Conservation (phyloP, 2,113 vertebrate species). For the Falco punctatus region DNA sequence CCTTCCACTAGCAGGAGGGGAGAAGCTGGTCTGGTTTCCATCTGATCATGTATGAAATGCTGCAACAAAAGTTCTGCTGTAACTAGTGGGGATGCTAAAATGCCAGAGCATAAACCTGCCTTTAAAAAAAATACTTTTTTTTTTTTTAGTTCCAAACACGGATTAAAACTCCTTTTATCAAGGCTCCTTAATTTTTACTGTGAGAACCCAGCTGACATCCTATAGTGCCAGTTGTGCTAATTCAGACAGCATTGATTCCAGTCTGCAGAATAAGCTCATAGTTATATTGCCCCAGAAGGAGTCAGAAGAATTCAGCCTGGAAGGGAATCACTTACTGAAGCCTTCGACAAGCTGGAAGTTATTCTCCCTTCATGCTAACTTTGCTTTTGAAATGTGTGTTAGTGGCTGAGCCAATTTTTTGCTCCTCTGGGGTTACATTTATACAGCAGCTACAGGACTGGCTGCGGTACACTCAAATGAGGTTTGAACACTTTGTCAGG, state of each 20-base stretch:
- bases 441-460: not conserved
- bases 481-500: not conserved
- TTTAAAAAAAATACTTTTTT: not conserved
- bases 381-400: not conserved
- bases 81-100: not conserved
- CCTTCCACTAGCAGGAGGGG: not conserved
- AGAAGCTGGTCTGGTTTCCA: conserved; percentile 14
- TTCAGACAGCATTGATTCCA: not conserved
- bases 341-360: not conserved
- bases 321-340: not conserved
- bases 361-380: not conserved
- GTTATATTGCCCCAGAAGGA: not conserved
- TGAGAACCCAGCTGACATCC: not conserved
- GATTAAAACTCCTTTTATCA: not conserved
- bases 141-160: not conserved
- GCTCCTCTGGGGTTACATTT: not conserved
- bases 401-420: not conserved
- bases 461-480: not conserved
- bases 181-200: not conserved
- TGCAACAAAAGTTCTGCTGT: not conserved
- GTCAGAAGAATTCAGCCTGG: not conserved
- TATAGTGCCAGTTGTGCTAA: not conserved
- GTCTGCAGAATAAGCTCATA: not conserved
- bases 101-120: not conserved
- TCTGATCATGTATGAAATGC: not conserved